Evolutionary conservation across 2,113 vertebrate species (phyloP).

Genomic region (Bambusicola thoracicus): DNA sequence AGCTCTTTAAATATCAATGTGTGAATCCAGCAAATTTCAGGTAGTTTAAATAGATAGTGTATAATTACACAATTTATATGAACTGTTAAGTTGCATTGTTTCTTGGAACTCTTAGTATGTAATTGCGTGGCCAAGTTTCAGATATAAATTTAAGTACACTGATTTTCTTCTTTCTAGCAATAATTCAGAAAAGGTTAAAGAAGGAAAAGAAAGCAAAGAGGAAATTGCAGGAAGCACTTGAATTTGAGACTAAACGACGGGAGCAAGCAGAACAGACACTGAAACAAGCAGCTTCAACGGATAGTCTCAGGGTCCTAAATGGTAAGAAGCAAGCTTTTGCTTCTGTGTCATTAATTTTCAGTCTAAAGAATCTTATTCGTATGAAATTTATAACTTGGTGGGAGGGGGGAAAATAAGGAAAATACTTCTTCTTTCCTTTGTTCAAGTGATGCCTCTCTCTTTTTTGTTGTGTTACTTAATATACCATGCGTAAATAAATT

Average conservation of each 20-base stretch:
- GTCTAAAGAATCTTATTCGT: not conserved
- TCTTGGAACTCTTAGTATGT: not conserved
- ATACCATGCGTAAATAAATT: not conserved
- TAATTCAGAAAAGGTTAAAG: conserved; percentile 98
- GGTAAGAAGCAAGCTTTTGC: conserved; percentile 79
- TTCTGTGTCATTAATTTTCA: not conserved
- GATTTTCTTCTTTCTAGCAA: conserved; percentile 79
- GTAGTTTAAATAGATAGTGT: not conserved
- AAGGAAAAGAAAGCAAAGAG: conserved; percentile 99
- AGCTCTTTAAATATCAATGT: not conserved
- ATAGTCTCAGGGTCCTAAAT: conserved; percentile 95
- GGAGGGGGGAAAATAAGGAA: not conserved
- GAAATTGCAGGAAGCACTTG: conserved; percentile 99
- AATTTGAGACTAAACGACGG: conserved; percentile 97
- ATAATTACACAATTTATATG: not conserved
- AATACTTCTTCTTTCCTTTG: not conserved
- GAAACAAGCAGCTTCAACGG: conserved; percentile 95
- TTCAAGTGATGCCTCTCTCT: not conserved
- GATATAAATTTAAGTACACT: not conserved
- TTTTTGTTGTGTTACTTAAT: conserved; percentile 27
- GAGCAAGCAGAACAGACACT: conserved; percentile 95
- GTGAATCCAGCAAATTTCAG: not conserved
- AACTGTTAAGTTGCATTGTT: not conserved
- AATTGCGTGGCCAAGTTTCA: not conserved
- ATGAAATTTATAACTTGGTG: not conserved